Base-by-base conservation (phyloP, 2,113 vertebrate species). In the Epinephelus lanceolatus region DNA sequence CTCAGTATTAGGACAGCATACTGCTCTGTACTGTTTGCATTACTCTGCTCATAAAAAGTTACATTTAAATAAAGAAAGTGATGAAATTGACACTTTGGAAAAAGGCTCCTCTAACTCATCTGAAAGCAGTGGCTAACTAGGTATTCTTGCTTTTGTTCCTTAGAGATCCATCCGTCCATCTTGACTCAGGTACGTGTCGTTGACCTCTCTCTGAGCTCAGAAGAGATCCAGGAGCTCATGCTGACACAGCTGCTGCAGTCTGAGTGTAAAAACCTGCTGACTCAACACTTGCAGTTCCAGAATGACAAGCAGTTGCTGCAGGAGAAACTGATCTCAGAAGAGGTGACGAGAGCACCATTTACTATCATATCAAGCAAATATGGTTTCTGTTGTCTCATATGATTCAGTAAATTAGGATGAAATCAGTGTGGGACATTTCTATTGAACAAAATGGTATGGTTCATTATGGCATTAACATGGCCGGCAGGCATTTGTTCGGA, bases 181-280 rank as follows among this genome's bases (percentile, higher is more conserved):
- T 81, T 97, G 83, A 93, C 96, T 71, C 70, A 83, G 62, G 84
- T 97, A 13, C 86, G 85, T 18, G 88, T 97, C 19, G 86, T 97
- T 57, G 96, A 97, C 89, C 89, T 97, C 82, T 92, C 95, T 61
- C 87, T 95, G 65, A 94, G 95, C 86, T 75, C 77, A 30, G 86
- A 91, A 13, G 92, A 95, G 53, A 87, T 97, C 53, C 92, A 95
- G 87, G 94, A 96, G 71, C 87, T 95, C 76, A 88, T 97, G 87
- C 90, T 97, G 83, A 89, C 91, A 14, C 95, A 96, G 88, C 89
- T 97, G 51, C 62, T 96, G 86, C 86, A 84, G 19, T 61, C 84
- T 1, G 94, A 96, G 52, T 66, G 88, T 47, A 86, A 86, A 4
- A 90, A 92, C 11, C 74, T 95, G 30, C 88, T 95, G 90, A 89